Base-by-base conservation (phyloP, 2,888 invertebrate genomes). In the Morpho achilles region DNA sequence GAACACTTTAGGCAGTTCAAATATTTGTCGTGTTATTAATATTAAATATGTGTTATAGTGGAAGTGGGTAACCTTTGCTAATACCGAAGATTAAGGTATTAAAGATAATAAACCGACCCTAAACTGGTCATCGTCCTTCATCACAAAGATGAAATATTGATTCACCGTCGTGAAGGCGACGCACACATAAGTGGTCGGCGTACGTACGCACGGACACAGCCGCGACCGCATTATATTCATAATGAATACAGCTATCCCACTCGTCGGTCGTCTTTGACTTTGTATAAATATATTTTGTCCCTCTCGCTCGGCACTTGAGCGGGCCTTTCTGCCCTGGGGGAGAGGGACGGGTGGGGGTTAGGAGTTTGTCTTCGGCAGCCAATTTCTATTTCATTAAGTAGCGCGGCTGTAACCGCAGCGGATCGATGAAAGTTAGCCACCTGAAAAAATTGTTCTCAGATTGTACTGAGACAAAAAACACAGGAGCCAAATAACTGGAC, bases 231-330 rank as follows among this genome's bases (percentile, higher is more conserved):
- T 89, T 89, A 89, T 89, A 89, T 89, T 88, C 89, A 89, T 89
- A 89, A 89, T 89, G 89, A 88, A 88, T 90, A 90, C 84, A 86
- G 87, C 89, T 83, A 83, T 90, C 89, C 88, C 84, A 87, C 89
- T 90, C 89, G 79, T 73, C 77, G 79, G 83, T 78, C 87, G 87
- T 89, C 89, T 89, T 90, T 87, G 86, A 87, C 88, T 89, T 89
- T 87, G 87, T 87, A 88, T 88, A 89, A 89, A 88, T 86, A 90
- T 88, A 82, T 85, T 89, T 82, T 77, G 82, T 90, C 90, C 72
- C 82, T 74, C 69, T 89, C 85, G 60, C 77, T 65, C 87, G 70
- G 75, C 75, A 79, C 82, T 84, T 81, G 79, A 77, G 71, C 76
- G 79, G 78, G 74, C 73, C 75, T 63, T 74, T 72, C 76, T 77